Evolutionary conservation across 2,888 invertebrate species (phyloP).

Genomic region (Eilema sororculum): DNA sequence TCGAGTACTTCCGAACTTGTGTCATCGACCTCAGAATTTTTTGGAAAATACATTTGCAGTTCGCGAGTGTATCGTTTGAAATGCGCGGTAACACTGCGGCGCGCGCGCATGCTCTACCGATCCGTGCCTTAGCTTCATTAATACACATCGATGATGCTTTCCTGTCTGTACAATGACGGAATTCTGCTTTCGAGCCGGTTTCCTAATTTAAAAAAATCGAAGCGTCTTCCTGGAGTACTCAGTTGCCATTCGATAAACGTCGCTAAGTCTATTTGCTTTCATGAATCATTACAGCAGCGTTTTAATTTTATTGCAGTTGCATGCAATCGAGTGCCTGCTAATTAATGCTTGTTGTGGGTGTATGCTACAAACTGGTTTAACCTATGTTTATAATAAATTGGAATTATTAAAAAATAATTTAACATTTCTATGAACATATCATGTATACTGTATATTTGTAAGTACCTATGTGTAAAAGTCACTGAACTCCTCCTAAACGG

Average conservation of each 20-base stretch:
- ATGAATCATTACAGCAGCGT: constrained; percentile 42
- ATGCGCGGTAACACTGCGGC: constrained; percentile 79
- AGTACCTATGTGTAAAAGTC: not conserved
- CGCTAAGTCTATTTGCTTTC: constrained; percentile 41
- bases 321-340: constrained; percentile 31
- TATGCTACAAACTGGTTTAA: not conserved
- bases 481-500: not conserved
- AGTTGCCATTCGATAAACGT: constrained; percentile 38
- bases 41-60: constrained; percentile 58
- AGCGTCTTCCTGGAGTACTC: constrained; percentile 47
- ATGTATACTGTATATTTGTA: not conserved
- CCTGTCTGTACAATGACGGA: constrained; percentile 82
- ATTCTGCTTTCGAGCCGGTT: constrained; percentile 82
- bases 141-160: constrained; percentile 82
- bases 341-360: not conserved
- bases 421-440: not conserved
- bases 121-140: constrained; percentile 81
- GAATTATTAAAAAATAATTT: not conserved
- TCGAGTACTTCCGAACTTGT: constrained; percentile 48
- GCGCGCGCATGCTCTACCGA: constrained; percentile 66
- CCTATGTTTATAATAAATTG: not conserved
- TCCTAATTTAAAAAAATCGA: constrained; percentile 82
- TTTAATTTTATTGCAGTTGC: constrained; percentile 40
- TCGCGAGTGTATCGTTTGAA: constrained; percentile 72
- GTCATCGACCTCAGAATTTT: constrained; percentile 70